Conservation (phyloP, 2,113 vertebrate species). For the Otolemur garnettii region DNA sequence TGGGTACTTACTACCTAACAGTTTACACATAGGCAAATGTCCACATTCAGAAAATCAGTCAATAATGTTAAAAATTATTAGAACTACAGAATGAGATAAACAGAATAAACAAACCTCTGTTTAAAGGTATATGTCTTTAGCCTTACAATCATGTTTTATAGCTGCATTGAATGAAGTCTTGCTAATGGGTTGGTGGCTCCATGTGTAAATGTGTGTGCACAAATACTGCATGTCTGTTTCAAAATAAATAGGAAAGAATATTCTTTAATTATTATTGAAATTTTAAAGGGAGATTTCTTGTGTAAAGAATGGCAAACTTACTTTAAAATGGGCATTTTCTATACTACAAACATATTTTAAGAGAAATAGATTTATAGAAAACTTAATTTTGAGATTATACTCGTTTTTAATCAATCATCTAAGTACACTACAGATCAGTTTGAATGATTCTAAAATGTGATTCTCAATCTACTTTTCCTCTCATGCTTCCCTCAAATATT, state of each 20-base stretch:
- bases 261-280: background rate
- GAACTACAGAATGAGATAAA: background rate
- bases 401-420: background rate
- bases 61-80: conserved; percentile 16
- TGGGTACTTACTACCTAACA: background rate
- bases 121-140: background rate
- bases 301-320: background rate
- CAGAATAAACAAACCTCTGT: background rate
- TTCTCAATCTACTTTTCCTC: background rate
- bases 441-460: background rate
- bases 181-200: background rate
- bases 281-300: background rate
- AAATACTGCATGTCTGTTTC: background rate
- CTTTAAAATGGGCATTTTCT: background rate
- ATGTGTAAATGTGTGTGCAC: background rate
- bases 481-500: background rate
- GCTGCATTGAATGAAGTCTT: background rate
- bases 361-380: background rate
- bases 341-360: background rate
- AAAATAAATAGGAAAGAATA: background rate
- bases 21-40: background rate
- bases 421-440: background rate
- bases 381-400: background rate
- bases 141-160: background rate
- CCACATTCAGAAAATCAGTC: background rate